Evolutionary conservation across 2,113 vertebrate genomes (phyloP), one percentile per base, ranked within the genome.

Genomic region (Solea solea): DNA sequence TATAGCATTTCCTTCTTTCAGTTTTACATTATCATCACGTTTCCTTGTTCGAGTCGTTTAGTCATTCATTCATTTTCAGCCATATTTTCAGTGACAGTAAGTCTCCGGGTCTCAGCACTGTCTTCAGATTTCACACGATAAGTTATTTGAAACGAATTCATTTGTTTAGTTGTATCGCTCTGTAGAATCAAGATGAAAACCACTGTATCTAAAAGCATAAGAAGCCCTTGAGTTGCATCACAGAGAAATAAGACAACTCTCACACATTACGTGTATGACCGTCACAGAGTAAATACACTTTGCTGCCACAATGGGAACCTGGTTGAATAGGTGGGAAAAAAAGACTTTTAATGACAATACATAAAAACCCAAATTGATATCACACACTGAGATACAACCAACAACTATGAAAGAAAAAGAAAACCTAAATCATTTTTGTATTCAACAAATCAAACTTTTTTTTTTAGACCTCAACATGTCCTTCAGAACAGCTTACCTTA

Each of bases 291-390:
- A 80, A 74, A 73, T 51, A 73, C 58, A 86, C 70, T 69, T 58
- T 73, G 75, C 83, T 75, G 64, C 44, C 81, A 85, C 68, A 83
- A 14, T 74, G 62, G 76, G 62, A 72, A 81, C 73, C 78, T 87
- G 82, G 45, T 80, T 80, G 67, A 72, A 81, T 57, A 66, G 56
- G 45, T 81, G 53, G 54, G 14, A 15, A 13, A 55, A 48, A 57
- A 46, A 59, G 8, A 83, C 74, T 86, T 90, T 86, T 88, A 82
- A 86, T 86, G 85, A 84, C 75, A 85, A 74, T 85, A 82, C 85
- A 87, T 78, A 84, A 85, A 84, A 69, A 84, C 72, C 66, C 73
- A 83, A 85, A 86, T 63, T 78, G 69, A 88, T 74, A 84, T 78
- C 76, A 89, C 83, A 88, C 84, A 84, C 64, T 16, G 52, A 86